A percentile compares a stretch with the other conserved stretches of the same genome.
Conservation (phyloP, 2,888 invertebrate species). For the Ormyrus nitidulus region DNA sequence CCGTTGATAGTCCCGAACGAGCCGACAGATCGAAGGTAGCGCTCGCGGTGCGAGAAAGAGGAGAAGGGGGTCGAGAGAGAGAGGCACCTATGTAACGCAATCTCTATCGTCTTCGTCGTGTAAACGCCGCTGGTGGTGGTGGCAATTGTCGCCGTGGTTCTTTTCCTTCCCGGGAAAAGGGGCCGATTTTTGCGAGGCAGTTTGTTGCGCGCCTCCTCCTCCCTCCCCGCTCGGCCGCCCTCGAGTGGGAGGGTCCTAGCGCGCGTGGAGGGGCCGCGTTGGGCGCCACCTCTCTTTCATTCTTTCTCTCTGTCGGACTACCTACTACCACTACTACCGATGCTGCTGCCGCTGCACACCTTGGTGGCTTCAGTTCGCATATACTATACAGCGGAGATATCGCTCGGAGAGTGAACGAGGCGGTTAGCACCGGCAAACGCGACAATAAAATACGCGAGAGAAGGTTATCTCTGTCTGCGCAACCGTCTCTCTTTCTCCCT, state of each 20-base stretch:
- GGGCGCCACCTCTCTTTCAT: slow-evolving; percentile 68
- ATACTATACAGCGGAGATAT: slow-evolving; percentile 42
- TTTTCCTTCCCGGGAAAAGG: slow-evolving; percentile 70
- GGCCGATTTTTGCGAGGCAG: slow-evolving; percentile 74
- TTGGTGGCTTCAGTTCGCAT: too few relatives aligned
- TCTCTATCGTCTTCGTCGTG: slow-evolving; percentile 16
- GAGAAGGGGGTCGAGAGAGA: background rate
- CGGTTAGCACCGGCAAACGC: slow-evolving; percentile 73
- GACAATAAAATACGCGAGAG: slow-evolving; percentile 72
- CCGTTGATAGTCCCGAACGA: slow-evolving; percentile 43
- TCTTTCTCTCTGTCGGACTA: slow-evolving; percentile 54
- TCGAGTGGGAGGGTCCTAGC: slow-evolving; percentile 71
- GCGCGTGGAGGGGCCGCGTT: slow-evolving; percentile 58
- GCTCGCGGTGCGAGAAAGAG: background rate
- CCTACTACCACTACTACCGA: slow-evolving; percentile 12
- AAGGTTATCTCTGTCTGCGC: slow-evolving; percentile 63
- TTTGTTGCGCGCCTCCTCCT: slow-evolving; percentile 57
- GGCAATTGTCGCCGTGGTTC: slow-evolving; percentile 72
- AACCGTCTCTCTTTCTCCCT: slow-evolving; percentile 53
- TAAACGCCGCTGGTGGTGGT: slow-evolving; percentile 62
- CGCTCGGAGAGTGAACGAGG: slow-evolving; percentile 64
- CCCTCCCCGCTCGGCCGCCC: slow-evolving; percentile 9
- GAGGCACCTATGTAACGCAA: background rate
- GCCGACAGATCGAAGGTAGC: slow-evolving; percentile 43
- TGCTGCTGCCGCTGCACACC: too few relatives aligned